A percentile compares a stretch with the other conserved stretches of the same genome.
phyloP scores from a whole-genome alignment of 2,888 invertebrate species.

The Netelia inedita region DNA sequence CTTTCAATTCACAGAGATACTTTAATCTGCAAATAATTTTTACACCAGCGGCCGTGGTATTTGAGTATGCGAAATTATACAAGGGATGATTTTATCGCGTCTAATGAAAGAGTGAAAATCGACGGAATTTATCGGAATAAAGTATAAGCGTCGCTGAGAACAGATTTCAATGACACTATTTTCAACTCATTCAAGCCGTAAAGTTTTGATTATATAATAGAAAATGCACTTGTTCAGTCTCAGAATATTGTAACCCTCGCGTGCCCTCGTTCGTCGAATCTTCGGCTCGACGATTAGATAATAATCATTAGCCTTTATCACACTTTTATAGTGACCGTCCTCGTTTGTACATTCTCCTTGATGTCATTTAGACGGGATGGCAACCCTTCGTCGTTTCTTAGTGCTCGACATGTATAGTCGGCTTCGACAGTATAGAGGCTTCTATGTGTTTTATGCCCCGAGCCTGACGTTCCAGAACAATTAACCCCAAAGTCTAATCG shows the following conservation, averaged over 20 bases:
- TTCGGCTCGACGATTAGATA: slow-evolving; percentile 61
- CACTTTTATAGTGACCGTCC: slow-evolving; percentile 52
- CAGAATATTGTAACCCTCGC: slow-evolving; percentile 38
- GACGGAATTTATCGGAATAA: not conserved
- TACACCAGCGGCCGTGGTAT: no score
- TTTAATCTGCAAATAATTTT: not conserved
- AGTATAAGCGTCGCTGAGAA: slow-evolving; percentile 8
- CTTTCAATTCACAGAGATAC: slow-evolving; percentile 19
- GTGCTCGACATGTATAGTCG: slow-evolving; percentile 16
- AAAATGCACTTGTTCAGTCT: slow-evolving; percentile 60
- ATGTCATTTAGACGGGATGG: slow-evolving; percentile 51
- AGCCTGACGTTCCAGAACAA: slow-evolving; percentile 81
- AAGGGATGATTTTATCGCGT: no score
- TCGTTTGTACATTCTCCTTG: slow-evolving; percentile 65
- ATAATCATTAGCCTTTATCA: slow-evolving; percentile 33
- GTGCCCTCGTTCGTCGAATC: slow-evolving; percentile 40
- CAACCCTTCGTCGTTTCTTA: slow-evolving; percentile 45
- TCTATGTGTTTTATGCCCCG: slow-evolving; percentile 18
- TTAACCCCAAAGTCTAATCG: slow-evolving; percentile 83
- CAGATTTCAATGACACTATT: not conserved
- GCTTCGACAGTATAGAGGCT: not conserved
- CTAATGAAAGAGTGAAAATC: not conserved
- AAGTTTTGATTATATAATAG: slow-evolving; percentile 33
- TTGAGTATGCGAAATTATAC: no score
- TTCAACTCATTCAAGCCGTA: slow-evolving; percentile 1